phyloP scores from a whole-genome alignment of 1,140 invertebrate species.

The Battus philenor region DNA sequence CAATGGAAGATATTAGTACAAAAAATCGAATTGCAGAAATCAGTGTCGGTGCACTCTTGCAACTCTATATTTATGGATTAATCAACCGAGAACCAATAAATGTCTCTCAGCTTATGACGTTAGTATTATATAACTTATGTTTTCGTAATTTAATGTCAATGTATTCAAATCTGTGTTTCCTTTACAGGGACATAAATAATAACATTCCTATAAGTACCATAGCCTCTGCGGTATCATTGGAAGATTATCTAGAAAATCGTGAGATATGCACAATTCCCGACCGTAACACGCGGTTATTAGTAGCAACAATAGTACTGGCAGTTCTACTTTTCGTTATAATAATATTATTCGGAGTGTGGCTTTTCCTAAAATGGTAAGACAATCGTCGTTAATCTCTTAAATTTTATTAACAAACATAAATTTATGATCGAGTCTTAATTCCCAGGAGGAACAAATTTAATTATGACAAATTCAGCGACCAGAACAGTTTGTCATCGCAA shows the following conservation, averaged over 20 bases:
- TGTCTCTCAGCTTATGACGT: constrained; percentile 37
- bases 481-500: constrained; percentile 48
- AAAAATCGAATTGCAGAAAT: constrained; percentile 22
- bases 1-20: constrained; percentile 18
- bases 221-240: constrained; percentile 39
- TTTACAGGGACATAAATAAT: constrained; percentile 53
- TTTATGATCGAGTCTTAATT: too few relatives aligned
- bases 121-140: constrained; percentile 18
- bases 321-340: constrained; percentile 49
- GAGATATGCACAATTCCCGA: constrained; percentile 38
- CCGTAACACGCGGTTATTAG: constrained; percentile 51
- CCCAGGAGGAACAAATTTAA: constrained; percentile 41
- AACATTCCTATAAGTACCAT: constrained; percentile 31
- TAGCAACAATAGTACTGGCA: constrained; percentile 52
- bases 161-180: too few relatives aligned
- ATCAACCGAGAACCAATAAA: constrained; percentile 41
- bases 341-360: constrained; percentile 36
- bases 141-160: too few relatives aligned
- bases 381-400: too few relatives aligned
- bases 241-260: constrained; percentile 54
- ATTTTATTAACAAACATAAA: too few relatives aligned
- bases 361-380: constrained; percentile 53
- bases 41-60: constrained; percentile 33
- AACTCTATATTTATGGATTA: constrained; percentile 58
- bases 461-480: constrained; percentile 53